phyloP scores from a whole-genome alignment of 30 jellyfish, hydroid and myxozoan species.

The Pelagia noctiluca region DNA sequence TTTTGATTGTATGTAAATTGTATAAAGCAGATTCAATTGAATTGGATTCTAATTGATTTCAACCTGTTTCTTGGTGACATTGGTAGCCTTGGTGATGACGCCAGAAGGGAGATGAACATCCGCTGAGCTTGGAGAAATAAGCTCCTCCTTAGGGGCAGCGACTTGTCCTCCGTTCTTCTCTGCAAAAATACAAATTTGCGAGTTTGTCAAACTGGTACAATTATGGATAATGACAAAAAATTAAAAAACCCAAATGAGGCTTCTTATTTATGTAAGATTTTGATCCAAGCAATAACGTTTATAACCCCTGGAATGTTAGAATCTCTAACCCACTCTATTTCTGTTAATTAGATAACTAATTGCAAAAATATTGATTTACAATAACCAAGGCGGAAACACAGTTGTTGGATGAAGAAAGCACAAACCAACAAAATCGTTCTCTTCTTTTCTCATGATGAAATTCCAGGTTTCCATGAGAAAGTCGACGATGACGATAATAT shows the following conservation, averaged over 20 bases:
- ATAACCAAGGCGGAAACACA: too few relatives aligned
- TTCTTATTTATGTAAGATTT: too few relatives aligned
- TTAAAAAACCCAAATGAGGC: not conserved
- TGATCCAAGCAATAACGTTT: too few relatives aligned
- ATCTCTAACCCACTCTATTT: too few relatives aligned
- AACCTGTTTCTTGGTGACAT: constrained; percentile 53
- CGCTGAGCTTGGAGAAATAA: constrained; percentile 37
- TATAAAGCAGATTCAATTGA: too few relatives aligned
- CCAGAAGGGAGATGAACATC: constrained; percentile 79
- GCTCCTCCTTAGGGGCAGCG: constrained; percentile 18
- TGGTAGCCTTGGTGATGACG: constrained; percentile 67
- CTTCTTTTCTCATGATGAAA: constrained; percentile 87
- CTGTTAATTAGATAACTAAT: too few relatives aligned
- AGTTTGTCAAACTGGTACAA: too few relatives aligned
- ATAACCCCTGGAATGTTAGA: too few relatives aligned
- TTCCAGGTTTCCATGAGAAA: constrained; percentile 83
- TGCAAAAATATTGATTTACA: too few relatives aligned
- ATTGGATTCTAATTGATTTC: not conserved
- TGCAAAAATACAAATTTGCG: not conserved
- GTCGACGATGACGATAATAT: constrained; percentile 81
- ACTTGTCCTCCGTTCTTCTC: constrained; percentile 32
- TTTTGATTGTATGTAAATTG: too few relatives aligned
- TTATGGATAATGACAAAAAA: too few relatives aligned
- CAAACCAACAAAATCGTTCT: constrained; percentile 79
- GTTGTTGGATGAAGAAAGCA: too few relatives aligned